A percentile compares a stretch with the other conserved stretches of the same genome.
Evolutionary conservation across 2,113 vertebrate species (phyloP).

Genomic region (Grallaria varia): DNA sequence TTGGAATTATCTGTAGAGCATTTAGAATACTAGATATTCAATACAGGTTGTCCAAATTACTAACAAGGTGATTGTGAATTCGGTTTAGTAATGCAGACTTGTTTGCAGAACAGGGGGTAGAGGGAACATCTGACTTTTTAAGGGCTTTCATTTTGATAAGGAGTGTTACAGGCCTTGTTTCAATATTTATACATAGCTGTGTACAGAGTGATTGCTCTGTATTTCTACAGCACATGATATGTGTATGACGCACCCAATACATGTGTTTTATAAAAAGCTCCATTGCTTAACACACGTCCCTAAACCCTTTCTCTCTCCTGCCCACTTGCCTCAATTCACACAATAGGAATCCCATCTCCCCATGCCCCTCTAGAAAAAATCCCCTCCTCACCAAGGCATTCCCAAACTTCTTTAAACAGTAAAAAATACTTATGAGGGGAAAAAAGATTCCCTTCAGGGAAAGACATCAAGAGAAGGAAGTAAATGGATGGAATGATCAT

Average conservation of each 20-base stretch:
- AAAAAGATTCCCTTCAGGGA: background rate
- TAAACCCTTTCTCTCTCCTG: background rate
- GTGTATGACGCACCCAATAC: accelerated
- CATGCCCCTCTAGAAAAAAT: background rate
- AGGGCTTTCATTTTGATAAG: background rate
- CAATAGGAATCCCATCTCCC: background rate
- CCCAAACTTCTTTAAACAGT: background rate
- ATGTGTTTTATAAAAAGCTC: background rate
- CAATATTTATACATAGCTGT: background rate
- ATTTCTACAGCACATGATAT: background rate
- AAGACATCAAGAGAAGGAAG: conserved; percentile 9
- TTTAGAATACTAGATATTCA: background rate
- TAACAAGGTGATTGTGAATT: background rate
- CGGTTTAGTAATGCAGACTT: background rate
- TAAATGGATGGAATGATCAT: background rate
- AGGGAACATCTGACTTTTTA: background rate
- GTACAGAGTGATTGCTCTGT: background rate
- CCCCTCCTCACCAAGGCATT: background rate
- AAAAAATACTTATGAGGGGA: background rate
- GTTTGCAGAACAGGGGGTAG: background rate
- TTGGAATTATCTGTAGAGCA: background rate
- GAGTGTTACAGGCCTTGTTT: background rate
- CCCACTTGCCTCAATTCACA: background rate
- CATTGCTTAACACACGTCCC: background rate
- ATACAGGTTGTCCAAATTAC: background rate